phyloP scores from a whole-genome alignment of 2,113 vertebrate genomes.

The Sciurus niger region DNA sequence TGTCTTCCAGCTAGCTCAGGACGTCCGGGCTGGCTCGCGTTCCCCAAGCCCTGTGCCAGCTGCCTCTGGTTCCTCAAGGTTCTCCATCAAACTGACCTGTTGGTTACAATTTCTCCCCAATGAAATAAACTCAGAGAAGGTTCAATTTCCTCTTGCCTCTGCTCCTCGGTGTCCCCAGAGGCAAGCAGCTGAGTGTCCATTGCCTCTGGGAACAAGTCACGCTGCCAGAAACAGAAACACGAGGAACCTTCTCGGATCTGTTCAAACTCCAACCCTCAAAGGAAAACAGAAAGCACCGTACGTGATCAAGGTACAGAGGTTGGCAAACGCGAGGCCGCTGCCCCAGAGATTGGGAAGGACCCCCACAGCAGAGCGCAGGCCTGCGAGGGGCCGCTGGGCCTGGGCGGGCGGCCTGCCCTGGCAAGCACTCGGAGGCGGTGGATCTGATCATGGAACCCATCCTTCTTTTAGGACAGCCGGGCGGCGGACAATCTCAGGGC shows the following conservation, averaged over 20 bases:
- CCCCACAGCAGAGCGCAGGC: neutral
- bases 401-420: neutral
- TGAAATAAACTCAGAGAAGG: neutral
- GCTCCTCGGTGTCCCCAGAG: neutral
- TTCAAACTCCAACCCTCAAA: neutral
- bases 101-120: neutral
- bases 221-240: neutral
- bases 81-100: conserved; percentile 22
- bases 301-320: neutral
- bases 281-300: neutral
- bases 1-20: conserved; percentile 5
- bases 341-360: neutral
- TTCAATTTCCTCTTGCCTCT: neutral
- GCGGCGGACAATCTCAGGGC: no score
- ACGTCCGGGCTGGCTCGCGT: neutral
- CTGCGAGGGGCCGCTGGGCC: neutral
- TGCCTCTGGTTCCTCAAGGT: neutral
- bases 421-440: neutral
- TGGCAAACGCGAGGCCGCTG: neutral
- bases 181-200: neutral
- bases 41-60: neutral
- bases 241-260: neutral
- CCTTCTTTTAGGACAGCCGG: neutral
- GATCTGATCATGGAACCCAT: no score
- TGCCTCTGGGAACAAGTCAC: neutral